Percentiles rank a stretch among this genome's conserved stretches.
Evolutionary conservation across 2,797 vertebrate species (phyloP).

Genomic region (Coreius guichenoti): DNA sequence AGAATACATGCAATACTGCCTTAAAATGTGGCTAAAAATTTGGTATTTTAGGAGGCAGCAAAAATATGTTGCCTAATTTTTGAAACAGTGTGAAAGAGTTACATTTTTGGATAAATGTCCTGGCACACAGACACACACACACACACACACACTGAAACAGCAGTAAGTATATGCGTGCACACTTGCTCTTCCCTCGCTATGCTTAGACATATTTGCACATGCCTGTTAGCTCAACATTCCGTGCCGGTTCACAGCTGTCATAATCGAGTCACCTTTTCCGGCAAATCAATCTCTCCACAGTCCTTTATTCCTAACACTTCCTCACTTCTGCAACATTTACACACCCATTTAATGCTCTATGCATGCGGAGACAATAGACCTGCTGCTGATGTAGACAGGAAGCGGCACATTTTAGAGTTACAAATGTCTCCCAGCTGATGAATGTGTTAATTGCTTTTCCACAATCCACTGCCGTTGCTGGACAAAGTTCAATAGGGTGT

Average conservation of each 20-base stretch:
- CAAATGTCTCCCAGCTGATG: constrained; percentile 47
- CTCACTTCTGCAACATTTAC: constrained; percentile 27
- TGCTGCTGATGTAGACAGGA: constrained; percentile 5
- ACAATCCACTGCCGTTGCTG: constrained; percentile 36
- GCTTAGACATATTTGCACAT: constrained; percentile 42
- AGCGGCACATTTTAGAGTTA: background rate
- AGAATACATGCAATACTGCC: background rate
- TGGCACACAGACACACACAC: constrained; percentile 2
- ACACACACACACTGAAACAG: background rate
- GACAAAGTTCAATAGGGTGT: constrained; percentile 33
- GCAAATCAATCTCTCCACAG: constrained; percentile 39
- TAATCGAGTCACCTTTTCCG: constrained; percentile 47
- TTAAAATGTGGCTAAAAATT: background rate
- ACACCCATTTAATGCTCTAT: constrained; percentile 14
- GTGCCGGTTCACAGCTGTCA: constrained; percentile 38
- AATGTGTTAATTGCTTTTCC: constrained; percentile 57
- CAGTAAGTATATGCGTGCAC: background rate
- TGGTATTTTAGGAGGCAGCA: background rate
- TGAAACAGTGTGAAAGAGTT: constrained; percentile 2
- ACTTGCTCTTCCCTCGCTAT: constrained; percentile 14
- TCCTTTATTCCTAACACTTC: constrained; percentile 6
- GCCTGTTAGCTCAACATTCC: constrained; percentile 40
- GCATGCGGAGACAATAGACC: constrained; percentile 16
- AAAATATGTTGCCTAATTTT: background rate
- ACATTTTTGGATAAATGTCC: background rate